Evolutionary conservation across 2,797 vertebrate species (phyloP), one percentile per base, ranked within the genome.

Genomic region (Gambelia wislizenii): DNA sequence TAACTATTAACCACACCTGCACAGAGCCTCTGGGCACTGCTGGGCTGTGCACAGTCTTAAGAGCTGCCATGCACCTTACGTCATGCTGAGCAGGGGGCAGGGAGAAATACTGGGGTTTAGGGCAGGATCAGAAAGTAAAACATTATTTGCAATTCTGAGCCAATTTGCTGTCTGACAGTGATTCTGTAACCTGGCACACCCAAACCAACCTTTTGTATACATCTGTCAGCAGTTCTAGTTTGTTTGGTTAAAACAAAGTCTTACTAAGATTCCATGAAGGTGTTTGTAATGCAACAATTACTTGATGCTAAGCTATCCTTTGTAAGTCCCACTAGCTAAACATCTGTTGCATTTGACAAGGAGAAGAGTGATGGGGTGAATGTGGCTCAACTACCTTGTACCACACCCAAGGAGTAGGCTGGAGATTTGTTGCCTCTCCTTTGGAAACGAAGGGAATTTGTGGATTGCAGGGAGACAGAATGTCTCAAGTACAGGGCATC

Each of bases 1-100:
- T 96, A 96, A 95, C 93, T 95, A 89, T 95, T 95, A 94, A 93
- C 91, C 95, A 94, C 93, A 94, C 90, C 93, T 94, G 90, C 88
- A 90, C 33, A 75, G 93, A 96, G 91, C 92, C 90, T 94, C 92
- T 95, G 93, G 84, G 94, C 93, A 86, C 89, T 89, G 81, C 89
- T 95, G 94, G 92, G 91, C 94, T 92, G 22, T 36, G 75, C 81
- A 93, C 91, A 92, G 87, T 92, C 85, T 94, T 91, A 83, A 90
- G 89, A 95, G 91, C 91, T 93, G 89, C 90, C 92, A 91, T 93
- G 89, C 87, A 47, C 88, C 92, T 97, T 87, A 86, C 89, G 86
- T 95, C 94, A 94, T 94, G 92, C 80, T 91, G 89, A 86, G 18
- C 4, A 39, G 86, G 87, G 90, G 92, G 87, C 42, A 42, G 89